These are phyloP conservation scores for Microplitis deprimator DNA, from an alignment of 2,888 invertebrate genomes.

Conservation along the genomic window DNA sequence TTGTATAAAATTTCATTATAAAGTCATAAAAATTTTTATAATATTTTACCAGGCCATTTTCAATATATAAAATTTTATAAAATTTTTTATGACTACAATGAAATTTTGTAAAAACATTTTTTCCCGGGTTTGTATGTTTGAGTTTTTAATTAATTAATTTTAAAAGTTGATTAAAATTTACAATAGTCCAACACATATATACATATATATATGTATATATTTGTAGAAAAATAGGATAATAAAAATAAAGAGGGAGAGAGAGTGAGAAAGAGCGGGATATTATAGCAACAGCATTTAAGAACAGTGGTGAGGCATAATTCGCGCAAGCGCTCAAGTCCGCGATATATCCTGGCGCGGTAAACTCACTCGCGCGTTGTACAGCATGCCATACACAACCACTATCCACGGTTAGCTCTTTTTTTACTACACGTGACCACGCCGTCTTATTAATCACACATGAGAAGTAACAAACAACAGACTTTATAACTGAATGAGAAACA, in stretches of 20 bases:
- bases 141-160: too few species aligned
- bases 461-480: background rate
- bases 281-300: slow-evolving; percentile 12
- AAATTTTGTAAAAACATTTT: too few species aligned
- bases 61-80: too few species aligned
- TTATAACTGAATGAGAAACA: background rate
- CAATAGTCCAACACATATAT: too few species aligned
- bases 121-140: too few species aligned
- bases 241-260: background rate
- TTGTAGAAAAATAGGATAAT: too few species aligned
- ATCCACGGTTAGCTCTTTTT: slow-evolving; percentile 56
- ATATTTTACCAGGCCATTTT: too few species aligned
- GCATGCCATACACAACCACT: slow-evolving; percentile 70
- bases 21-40: too few species aligned
- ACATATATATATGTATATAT: too few species aligned
- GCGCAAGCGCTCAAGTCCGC: slow-evolving; percentile 68
- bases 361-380: slow-evolving; percentile 71
- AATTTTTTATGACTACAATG: too few species aligned
- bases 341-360: slow-evolving; percentile 67
- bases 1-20: too few species aligned
- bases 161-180: too few species aligned
- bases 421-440: slow-evolving; percentile 63
- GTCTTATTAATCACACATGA: slow-evolving; percentile 39
- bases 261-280: slow-evolving; percentile 33
- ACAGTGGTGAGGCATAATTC: slow-evolving; percentile 48